Evolutionary conservation across 2,888 invertebrate species (phyloP).

Genomic region (Macaria liturata): DNA sequence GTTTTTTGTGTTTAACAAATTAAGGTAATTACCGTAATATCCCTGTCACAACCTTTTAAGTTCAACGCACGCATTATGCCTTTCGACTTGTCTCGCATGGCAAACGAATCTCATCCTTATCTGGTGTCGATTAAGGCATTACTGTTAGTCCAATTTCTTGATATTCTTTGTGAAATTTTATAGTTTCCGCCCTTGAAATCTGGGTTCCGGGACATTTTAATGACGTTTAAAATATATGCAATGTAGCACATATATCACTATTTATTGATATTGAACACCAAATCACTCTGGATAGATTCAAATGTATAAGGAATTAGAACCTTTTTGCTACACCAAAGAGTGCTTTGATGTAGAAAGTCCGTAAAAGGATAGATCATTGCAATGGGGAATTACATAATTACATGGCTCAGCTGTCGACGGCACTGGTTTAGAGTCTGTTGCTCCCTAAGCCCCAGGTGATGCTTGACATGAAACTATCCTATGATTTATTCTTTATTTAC

Average conservation of each 20-base stretch:
- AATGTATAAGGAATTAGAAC: no score
- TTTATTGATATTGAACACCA: no score
- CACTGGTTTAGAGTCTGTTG: conserved; percentile 17
- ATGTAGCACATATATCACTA: conserved; percentile 40
- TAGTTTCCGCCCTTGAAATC: conserved; percentile 63
- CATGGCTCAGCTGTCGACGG: conserved; percentile 20
- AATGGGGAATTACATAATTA: conserved; percentile 14
- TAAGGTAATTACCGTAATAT: conserved; percentile 78
- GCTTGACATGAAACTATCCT: conserved; percentile 32
- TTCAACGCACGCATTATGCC: conserved; percentile 71
- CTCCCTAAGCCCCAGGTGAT: conserved; percentile 29
- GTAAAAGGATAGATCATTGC: conserved; percentile 5
- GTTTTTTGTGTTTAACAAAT: conserved; percentile 78
- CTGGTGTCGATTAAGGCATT: conserved; percentile 45
- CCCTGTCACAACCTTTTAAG: conserved; percentile 79
- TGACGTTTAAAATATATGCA: conserved; percentile 68
- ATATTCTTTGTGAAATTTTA: conserved; percentile 61
- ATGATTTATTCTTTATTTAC: conserved; percentile 43
- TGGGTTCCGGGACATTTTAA: conserved; percentile 74
- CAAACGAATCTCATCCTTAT: conserved; percentile 56
- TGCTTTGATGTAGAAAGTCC: no score
- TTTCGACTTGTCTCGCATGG: conserved; percentile 40
- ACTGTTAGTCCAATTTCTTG: conserved; percentile 51
- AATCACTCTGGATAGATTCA: no score
- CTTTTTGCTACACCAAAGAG: no score